Conservation (phyloP, 1,140 invertebrate species). For the Zaprionus nigranus region DNA sequence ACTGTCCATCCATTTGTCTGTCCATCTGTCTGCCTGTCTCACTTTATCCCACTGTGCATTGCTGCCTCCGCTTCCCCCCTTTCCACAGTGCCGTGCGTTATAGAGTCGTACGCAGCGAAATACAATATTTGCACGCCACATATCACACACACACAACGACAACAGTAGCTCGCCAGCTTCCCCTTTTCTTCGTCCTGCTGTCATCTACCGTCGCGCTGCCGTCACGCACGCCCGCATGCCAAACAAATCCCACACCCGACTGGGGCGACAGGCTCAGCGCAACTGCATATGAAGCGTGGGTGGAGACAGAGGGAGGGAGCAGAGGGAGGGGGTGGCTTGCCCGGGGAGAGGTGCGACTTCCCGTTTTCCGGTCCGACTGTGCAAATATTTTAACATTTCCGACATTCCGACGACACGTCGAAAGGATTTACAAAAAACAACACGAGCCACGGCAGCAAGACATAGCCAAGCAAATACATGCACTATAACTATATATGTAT, state of each 20-base stretch:
- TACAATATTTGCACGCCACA: slow-evolving; percentile 72
- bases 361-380: slow-evolving; percentile 49
- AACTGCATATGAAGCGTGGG: background rate
- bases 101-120: slow-evolving; percentile 29
- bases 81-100: background rate
- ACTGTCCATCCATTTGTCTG: slow-evolving; percentile 10
- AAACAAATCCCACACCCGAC: slow-evolving; percentile 61
- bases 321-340: too few species aligned
- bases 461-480: slow-evolving; percentile 29
- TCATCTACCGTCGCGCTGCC: background rate
- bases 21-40: slow-evolving; percentile 18
- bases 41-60: background rate
- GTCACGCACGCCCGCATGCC: slow-evolving; percentile 54
- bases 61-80: background rate
- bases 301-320: background rate
- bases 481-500: background rate
- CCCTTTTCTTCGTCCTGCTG: background rate
- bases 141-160: slow-evolving; percentile 43
- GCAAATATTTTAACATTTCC: slow-evolving; percentile 77
- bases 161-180: background rate
- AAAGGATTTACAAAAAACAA: slow-evolving; percentile 71
- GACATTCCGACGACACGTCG: slow-evolving; percentile 72
- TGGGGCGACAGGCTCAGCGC: slow-evolving; percentile 2
- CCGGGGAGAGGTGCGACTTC: slow-evolving; percentile 20
- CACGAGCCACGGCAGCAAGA: slow-evolving; percentile 12